These are phyloP conservation scores for Cavia porcellus DNA, from an alignment of 2,113 vertebrate genomes.

Conservation along the genomic window DNA sequence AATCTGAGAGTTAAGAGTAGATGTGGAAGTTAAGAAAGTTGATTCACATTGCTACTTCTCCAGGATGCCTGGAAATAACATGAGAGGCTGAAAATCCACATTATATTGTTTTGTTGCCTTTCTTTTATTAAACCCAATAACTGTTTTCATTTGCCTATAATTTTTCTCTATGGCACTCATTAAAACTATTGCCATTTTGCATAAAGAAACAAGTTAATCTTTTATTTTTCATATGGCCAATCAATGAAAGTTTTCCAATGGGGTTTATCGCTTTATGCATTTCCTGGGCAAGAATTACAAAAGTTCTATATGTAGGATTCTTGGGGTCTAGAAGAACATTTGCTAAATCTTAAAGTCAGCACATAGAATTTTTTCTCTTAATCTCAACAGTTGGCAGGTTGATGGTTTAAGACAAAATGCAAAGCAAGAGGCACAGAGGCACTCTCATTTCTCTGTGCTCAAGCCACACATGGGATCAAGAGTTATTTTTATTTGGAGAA, in stretches of 20 bases:
- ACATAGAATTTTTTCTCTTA: conserved; percentile 38
- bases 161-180: neutral
- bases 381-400: neutral
- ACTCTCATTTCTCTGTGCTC: neutral
- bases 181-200: conserved; percentile 17
- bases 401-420: neutral
- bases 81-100: neutral
- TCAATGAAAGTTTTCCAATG: neutral
- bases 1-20: neutral
- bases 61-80: neutral
- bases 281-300: neutral
- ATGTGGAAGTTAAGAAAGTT: neutral
- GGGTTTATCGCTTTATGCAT: neutral
- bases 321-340: neutral
- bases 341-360: neutral
- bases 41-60: neutral
- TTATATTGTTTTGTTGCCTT: neutral
- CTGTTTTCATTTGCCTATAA: conserved; percentile 2
- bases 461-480: neutral
- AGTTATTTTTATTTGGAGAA: neutral
- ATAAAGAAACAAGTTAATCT: conserved; percentile 35
- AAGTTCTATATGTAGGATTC: neutral
- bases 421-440: neutral
- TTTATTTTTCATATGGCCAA: conserved; percentile 21
- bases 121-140: neutral